phyloP scores from a whole-genome alignment of 2,797 vertebrate species.

The Anguilla pacifica region DNA sequence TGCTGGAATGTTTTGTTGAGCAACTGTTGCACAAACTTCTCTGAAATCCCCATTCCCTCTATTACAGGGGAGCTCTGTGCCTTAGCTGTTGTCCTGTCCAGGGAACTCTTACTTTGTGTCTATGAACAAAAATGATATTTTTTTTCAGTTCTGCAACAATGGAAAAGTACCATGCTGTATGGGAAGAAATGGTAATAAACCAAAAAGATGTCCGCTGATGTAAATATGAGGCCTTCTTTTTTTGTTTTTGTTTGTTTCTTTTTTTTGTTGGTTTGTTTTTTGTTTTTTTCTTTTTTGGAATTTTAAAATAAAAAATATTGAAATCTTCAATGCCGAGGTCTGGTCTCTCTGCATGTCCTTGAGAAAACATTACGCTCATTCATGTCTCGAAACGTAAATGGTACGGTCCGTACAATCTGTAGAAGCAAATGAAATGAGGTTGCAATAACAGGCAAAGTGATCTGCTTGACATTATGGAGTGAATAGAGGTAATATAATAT shows the following conservation, averaged over 20 bases:
- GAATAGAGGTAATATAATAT: background rate
- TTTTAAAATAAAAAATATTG: constrained; percentile 68
- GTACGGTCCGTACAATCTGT: background rate
- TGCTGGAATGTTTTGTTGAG: constrained; percentile 89
- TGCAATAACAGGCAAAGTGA: background rate
- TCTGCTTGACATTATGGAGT: constrained; percentile 10
- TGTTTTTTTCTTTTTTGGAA: constrained; percentile 65
- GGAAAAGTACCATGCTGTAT: constrained; percentile 71
- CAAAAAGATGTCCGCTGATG: constrained; percentile 85
- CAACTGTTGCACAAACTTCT: constrained; percentile 88
- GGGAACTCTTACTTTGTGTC: constrained; percentile 73
- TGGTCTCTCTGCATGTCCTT: background rate
- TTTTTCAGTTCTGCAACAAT: constrained; percentile 71
- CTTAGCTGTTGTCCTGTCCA: constrained; percentile 88
- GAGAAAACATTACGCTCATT: background rate
- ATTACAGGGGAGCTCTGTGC: constrained; percentile 83
- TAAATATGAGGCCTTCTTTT: constrained; percentile 89
- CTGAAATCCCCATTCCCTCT: constrained; percentile 73
- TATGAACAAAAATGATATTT: constrained; percentile 69
- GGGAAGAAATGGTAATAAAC: constrained; percentile 71
- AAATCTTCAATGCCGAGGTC: constrained; percentile 4
- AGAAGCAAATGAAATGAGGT: background rate
- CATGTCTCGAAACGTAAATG: background rate
- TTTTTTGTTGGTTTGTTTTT: constrained; percentile 66
- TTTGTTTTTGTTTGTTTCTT: constrained; percentile 67